Base-by-base conservation (phyloP, 1,140 invertebrate species). In the Acyrthosiphon pisum region DNA sequence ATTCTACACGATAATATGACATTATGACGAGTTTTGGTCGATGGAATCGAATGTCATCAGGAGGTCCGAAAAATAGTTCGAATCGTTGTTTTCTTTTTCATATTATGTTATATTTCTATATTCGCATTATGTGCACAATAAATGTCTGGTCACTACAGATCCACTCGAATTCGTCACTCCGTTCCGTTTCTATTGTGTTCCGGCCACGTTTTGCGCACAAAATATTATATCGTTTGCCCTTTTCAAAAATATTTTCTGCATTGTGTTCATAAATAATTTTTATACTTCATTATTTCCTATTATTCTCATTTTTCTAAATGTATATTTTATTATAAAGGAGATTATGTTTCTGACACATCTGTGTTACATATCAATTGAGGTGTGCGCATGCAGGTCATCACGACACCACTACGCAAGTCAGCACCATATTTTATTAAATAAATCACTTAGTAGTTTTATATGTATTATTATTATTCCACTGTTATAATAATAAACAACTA, bases 141-240 rank as follows among this genome's bases (percentile, higher is more conserved):
- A 86, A 46, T 53, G 30, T 53, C 48, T 35, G 87, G 46, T 35
- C 83, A 41, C n/a, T 88, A 53, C 50, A n/a, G 48, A 84, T 84
- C 87, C 87, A 88, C 46, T 50, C 20, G 87, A 88, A 88, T 23
- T 50, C 46, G 48, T 88, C 87, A 53, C 48, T 50, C n/a, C 30
- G 20, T n/a, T 22, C 44, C 23, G 2, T 46, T n/a, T n/a, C 26
- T 18, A 48, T 88, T 48, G 86, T 88, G 22, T 7, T 37, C 26
- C 6, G 14, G 37, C 37, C 37, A 44, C 56, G 88, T 90, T 90
- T 90, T n/a, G 14, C 35, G 37, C 18, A 44, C 50, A 56, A 90
- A 68, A 76, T 76, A n/a, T 76, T n/a, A 90, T 20, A 56, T 60
- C 53, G 89, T 60, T 90, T 68, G 56, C 37, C 89, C 37, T 90